Conservation (phyloP, 2,113 vertebrate species). For the Caracal caracal region DNA sequence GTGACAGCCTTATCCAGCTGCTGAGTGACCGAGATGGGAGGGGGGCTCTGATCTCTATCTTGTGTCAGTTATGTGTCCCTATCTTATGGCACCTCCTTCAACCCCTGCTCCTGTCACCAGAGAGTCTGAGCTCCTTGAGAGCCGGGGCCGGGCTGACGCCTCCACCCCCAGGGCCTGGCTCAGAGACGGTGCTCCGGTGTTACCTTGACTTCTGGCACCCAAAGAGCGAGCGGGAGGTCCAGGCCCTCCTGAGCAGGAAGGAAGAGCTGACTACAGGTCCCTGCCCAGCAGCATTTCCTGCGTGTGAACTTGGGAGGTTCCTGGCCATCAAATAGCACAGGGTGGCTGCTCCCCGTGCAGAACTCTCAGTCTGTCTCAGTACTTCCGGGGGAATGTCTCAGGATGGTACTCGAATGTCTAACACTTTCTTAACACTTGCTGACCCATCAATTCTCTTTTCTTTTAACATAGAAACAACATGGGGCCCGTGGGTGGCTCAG, state of each 20-base stretch:
- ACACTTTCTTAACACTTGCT: neutral
- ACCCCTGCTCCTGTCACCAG: neutral
- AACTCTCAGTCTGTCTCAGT: neutral
- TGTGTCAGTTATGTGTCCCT: neutral
- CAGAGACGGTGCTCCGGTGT: neutral
- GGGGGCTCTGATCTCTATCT: neutral
- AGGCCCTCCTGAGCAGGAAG: too few species aligned
- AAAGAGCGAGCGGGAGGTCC: neutral
- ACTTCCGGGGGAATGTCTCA: neutral
- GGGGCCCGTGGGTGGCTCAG: too few species aligned
- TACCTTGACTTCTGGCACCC: neutral
- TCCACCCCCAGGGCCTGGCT: neutral
- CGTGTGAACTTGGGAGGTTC: neutral
- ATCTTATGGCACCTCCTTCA: neutral
- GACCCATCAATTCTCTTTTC: neutral
- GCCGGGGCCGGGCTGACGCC: neutral
- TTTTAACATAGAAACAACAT: neutral
- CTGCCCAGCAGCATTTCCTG: neutral
- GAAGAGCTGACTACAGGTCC: neutral
- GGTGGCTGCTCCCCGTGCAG: too few species aligned
- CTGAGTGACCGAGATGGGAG: neutral
- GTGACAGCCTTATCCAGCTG: neutral
- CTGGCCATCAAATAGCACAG: neutral
- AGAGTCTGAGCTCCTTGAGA: neutral
- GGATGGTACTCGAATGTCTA: neutral